phyloP scores from a whole-genome alignment of 2,797 vertebrate genomes.

The Helostoma temminkii region DNA sequence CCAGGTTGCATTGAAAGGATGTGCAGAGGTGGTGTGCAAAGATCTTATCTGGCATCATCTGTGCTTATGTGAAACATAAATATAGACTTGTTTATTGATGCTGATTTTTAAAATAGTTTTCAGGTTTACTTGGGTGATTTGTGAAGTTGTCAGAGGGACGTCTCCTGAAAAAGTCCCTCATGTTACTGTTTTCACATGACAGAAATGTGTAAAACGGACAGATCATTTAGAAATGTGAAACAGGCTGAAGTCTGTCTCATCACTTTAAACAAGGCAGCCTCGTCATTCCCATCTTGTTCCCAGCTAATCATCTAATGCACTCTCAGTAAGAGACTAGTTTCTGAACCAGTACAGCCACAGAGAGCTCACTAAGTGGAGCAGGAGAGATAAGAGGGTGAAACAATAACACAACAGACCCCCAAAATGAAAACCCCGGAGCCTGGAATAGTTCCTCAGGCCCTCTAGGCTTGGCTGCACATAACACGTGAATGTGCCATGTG shows the following conservation, averaged over 20 bases:
- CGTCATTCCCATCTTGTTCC: not conserved
- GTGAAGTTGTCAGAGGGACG: not conserved
- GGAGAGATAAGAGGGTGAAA: constrained; percentile 41
- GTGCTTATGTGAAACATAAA: not conserved
- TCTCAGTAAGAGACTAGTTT: constrained; percentile 18
- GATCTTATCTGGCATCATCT: not conserved
- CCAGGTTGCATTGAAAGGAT: constrained; percentile 2
- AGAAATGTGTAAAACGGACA: not conserved
- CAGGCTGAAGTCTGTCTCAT: not conserved
- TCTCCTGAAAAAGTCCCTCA: constrained; percentile 2
- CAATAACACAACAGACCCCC: constrained; percentile 71
- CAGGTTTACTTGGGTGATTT: not conserved
- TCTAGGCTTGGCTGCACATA: constrained; percentile 55
- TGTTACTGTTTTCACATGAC: not conserved
- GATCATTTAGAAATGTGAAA: not conserved
- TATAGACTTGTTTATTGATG: not conserved
- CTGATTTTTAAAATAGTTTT: not conserved
- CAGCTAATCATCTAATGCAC: constrained; percentile 29
- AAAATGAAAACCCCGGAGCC: constrained; percentile 74
- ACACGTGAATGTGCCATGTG: constrained; percentile 72
- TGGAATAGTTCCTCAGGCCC: constrained; percentile 70
- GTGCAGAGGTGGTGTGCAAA: not conserved
- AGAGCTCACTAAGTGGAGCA: constrained; percentile 35
- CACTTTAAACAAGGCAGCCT: not conserved
- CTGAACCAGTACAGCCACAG: constrained; percentile 16